Evolutionary conservation across 2,888 invertebrate species (phyloP), one percentile per base, ranked within the genome.

Genomic region (Tromatobia lineatoria): DNA sequence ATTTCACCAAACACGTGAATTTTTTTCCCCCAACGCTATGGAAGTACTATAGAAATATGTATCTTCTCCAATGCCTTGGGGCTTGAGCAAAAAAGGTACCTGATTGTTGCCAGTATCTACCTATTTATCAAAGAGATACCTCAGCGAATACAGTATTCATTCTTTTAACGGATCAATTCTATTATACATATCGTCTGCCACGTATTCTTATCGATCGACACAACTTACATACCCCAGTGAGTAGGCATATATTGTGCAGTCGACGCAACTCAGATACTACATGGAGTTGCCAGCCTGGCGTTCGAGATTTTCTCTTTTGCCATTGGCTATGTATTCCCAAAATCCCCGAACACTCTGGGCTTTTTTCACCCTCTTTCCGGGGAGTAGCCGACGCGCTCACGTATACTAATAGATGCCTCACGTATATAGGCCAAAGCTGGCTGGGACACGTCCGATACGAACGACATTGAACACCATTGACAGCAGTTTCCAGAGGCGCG

Each of bases 311-410:
- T 34, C 15, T 25, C 23, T 47, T 38, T 25, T 64, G n/a, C 50
- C 50, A 15, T 8, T 45, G 57, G 79, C 82, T 70, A 75, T 70
- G 80, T 83, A 83, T 86, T 86, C 82, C 82, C 86, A 83, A 80
- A 81, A 76, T 85, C 85, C 87, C 83, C 57, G 66, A 80, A 79
- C 85, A 82, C 86, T 84, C 78, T 70, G n/a, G 29, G 73, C 77
- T 70, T 84, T 80, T 80, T 84, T 34, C 29, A 29, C 47, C 25
- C 18, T 29, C 42, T 52, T 66, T 25, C 67, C 29, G 18, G 66
- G 15, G 20, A 50, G 45, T 45, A 20, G 54, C 54, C 64, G 61
- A 75, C 42, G 45, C 38, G 20, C 42, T 70, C 15, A 78, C 70
- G 69, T 59, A 74, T 42, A 78, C 74, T 69, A 84, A 81, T 66